These are phyloP conservation scores for Eclectus roratus DNA, from an alignment of 2,113 vertebrate species.

Conservation along the genomic window DNA sequence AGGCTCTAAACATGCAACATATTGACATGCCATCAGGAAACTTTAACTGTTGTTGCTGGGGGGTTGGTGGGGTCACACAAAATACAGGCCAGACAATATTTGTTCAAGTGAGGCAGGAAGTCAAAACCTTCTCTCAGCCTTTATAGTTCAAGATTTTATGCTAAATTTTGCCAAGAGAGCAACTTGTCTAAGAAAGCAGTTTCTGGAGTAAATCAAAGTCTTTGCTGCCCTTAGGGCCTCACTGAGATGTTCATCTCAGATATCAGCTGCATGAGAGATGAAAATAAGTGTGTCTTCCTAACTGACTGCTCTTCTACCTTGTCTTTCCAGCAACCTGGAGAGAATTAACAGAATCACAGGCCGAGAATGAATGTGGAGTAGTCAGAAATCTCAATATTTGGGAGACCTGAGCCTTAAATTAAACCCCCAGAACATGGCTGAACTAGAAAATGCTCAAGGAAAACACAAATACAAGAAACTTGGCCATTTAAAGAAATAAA, in stretches of 20 bases:
- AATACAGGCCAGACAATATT: not conserved
- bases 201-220: slow-evolving; percentile 52
- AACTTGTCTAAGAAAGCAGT: slow-evolving; percentile 16
- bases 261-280: not conserved
- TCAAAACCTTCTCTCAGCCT: not conserved
- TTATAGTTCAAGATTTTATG: not conserved
- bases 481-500: not conserved
- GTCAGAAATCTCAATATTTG: not conserved
- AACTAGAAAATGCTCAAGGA: not conserved
- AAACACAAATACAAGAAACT: not conserved
- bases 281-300: not conserved
- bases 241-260: slow-evolving; percentile 29
- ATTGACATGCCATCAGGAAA: slow-evolving; percentile 21
- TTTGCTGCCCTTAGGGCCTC: slow-evolving; percentile 14
- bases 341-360: not conserved
- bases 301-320: not conserved
- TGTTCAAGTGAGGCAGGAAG: not conserved
- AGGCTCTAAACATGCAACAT: not conserved
- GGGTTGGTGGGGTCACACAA: not conserved
- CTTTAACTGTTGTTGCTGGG: not conserved
- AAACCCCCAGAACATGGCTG: not conserved
- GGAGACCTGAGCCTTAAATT: not conserved
- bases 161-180: slow-evolving; percentile 10
- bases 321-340: not conserved
- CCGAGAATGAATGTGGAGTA: not conserved